A percentile compares a stretch with the other conserved stretches of the same genome.
Evolutionary conservation across 2,888 invertebrate species (phyloP).

Genomic region (Pyralis farinalis): DNA sequence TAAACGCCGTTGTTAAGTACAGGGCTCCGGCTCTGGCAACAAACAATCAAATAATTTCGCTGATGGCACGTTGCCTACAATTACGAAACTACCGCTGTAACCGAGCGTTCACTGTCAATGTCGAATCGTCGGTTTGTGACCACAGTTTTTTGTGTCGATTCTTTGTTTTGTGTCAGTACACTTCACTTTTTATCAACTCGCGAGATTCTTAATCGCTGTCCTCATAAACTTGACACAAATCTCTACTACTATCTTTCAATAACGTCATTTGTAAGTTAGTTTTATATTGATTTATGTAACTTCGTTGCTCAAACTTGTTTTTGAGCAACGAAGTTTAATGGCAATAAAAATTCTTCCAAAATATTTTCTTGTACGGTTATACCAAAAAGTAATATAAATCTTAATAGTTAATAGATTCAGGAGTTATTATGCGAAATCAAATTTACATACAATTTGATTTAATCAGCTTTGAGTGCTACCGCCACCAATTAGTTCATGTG

Average conservation of each 20-base stretch:
- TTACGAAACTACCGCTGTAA: slow-evolving; percentile 49
- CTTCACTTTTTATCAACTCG: neutral
- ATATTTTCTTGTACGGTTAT: too few species aligned
- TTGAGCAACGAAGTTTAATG: too few species aligned
- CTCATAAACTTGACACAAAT: slow-evolving; percentile 2
- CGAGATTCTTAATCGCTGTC: neutral
- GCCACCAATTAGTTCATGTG: too few species aligned
- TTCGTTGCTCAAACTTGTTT: too few species aligned
- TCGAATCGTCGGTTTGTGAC: slow-evolving; percentile 18
- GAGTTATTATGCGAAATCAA: too few species aligned
- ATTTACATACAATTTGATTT: too few species aligned
- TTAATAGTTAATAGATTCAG: too few species aligned
- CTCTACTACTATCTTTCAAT: neutral
- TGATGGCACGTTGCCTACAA: slow-evolving; percentile 39
- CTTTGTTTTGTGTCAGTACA: neutral
- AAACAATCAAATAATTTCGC: slow-evolving; percentile 5
- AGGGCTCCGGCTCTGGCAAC: neutral
- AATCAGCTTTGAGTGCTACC: too few species aligned
- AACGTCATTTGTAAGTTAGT: too few species aligned
- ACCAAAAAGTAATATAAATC: too few species aligned
- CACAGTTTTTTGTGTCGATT: neutral
- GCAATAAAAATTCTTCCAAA: too few species aligned
- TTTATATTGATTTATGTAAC: neutral
- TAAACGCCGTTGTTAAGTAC: too few species aligned
- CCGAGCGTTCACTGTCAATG: slow-evolving; percentile 22